Evolutionary conservation across 2,888 invertebrate species (phyloP), one percentile per base, ranked within the genome.

Genomic region (Parapristionchus giblindavisi): DNA sequence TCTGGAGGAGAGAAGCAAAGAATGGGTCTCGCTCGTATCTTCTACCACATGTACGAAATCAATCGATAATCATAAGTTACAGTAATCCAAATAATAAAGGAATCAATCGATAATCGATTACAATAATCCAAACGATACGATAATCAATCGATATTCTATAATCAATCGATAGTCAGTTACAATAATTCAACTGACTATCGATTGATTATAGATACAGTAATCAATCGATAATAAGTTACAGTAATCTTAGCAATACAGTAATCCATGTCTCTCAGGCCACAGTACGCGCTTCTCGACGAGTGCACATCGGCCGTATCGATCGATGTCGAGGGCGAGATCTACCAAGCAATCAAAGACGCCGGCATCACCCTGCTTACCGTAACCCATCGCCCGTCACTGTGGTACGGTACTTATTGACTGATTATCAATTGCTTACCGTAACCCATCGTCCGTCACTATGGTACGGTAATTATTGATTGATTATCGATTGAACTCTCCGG

Each of bases 291-390:
- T 86, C 90, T 99, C 83, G 99, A 99, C 88, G 99, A 99, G 89
- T 99, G 99, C 88, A 99, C 99, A 0, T 96, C 95, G 89, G 98
- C 98, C 0, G 98, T 99, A 0, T 96, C 96, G 66, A 95, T 98
- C 0, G 99, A 99, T 89, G 98, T 99, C 0, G 99, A 99, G 89
- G 96, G 96, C 38, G 93, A 92, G 81, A 97, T 99, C 94, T 99
- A 99, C 88, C 93, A 93, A 61, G 61, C 73, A 32, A 73, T 73
- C 61, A 85, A 87, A 14, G 85, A 89, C 86, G 92, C 92, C 68
- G 91, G 90, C 54, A 98, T 98, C 88, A 95, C 97, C 0, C 90
- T 99, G 43, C 94, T 99, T 89, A 99, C 98, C 0, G 98, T 99
- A 38, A 96, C 96, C 0, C 99, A 99, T 89, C 92, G 98, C 90